A percentile compares a stretch with the other conserved stretches of the same genome.
These are phyloP conservation scores for Oryzias woworae DNA, from an alignment of 2,113 vertebrate genomes.

Conservation along the genomic window DNA sequence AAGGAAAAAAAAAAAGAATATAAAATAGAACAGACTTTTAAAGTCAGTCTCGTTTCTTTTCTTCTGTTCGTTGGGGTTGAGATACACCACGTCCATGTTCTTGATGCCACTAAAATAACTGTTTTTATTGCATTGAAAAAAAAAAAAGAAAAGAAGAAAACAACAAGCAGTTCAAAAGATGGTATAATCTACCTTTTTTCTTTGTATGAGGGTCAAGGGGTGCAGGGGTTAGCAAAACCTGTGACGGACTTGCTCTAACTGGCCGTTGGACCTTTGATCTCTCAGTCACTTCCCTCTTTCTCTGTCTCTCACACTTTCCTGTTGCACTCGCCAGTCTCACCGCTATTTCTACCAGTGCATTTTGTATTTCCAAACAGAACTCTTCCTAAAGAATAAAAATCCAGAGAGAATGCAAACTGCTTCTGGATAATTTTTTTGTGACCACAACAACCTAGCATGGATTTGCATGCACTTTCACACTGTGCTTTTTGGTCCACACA, in stretches of 20 bases:
- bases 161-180: slow-evolving; percentile 65
- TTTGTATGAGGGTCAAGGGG: slow-evolving; percentile 47
- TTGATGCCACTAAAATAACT: slow-evolving; percentile 72
- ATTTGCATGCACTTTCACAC: too few species aligned
- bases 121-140: slow-evolving; percentile 58
- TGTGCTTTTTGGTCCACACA: too few species aligned
- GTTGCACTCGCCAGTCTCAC: slow-evolving; percentile 73
- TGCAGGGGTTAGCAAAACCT: slow-evolving; percentile 57
- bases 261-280: slow-evolving; percentile 66
- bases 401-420: slow-evolving; percentile 80
- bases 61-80: slow-evolving; percentile 73
- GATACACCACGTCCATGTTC: slow-evolving; percentile 74
- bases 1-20: slow-evolving; percentile 66
- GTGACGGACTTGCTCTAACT: slow-evolving; percentile 57
- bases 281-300: slow-evolving; percentile 57
- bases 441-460: too few species aligned
- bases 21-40: slow-evolving; percentile 71
- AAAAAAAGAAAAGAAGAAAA: slow-evolving; percentile 48
- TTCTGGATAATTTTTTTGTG: slow-evolving; percentile 8
- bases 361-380: slow-evolving; percentile 83
- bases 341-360: slow-evolving; percentile 81
- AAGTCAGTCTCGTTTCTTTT: slow-evolving; percentile 61
- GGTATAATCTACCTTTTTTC: slow-evolving; percentile 67
- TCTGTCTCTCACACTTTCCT: slow-evolving; percentile 59
- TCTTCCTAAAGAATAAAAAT: slow-evolving; percentile 83